Evolutionary conservation across 2,797 vertebrate species (phyloP).

Genomic region (Ispidina picta): DNA sequence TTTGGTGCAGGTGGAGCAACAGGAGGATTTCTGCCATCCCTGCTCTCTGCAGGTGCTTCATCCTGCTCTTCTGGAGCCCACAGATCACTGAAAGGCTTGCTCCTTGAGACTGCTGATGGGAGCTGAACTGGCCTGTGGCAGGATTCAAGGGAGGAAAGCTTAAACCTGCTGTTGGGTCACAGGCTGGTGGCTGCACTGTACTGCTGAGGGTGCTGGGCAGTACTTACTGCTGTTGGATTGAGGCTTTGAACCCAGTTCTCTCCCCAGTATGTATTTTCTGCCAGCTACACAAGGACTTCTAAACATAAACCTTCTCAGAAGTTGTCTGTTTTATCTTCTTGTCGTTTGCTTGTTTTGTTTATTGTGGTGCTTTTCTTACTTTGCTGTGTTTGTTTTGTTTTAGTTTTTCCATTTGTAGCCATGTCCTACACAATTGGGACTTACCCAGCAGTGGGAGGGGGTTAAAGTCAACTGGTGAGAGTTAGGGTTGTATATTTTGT

Average conservation of each 20-base stretch:
- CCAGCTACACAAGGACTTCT: fast-evolving
- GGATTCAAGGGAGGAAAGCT: neutral
- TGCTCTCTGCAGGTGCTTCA: fast-evolving
- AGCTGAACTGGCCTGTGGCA: neutral
- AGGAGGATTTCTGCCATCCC: neutral
- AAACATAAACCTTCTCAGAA: neutral
- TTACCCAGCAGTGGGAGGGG: neutral
- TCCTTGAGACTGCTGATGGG: neutral
- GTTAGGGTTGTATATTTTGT: neutral
- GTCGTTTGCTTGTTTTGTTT: neutral
- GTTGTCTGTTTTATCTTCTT: neutral
- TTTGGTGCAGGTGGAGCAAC: neutral
- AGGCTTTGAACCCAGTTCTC: neutral
- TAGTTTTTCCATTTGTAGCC: neutral
- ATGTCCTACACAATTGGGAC: neutral
- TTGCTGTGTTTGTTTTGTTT: neutral
- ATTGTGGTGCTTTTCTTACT: neutral
- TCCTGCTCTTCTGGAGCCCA: neutral
- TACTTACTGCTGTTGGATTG: neutral
- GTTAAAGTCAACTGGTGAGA: neutral
- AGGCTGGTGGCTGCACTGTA: fast-evolving
- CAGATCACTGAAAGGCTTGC: fast-evolving
- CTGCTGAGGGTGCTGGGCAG: neutral
- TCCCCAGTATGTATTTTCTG: neutral
- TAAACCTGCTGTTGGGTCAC: neutral